Percentiles rank a stretch among this genome's conserved stretches.
These are phyloP conservation scores for Cheilosia soror DNA, from an alignment of 2,888 invertebrate genomes.

Conservation along the genomic window DNA sequence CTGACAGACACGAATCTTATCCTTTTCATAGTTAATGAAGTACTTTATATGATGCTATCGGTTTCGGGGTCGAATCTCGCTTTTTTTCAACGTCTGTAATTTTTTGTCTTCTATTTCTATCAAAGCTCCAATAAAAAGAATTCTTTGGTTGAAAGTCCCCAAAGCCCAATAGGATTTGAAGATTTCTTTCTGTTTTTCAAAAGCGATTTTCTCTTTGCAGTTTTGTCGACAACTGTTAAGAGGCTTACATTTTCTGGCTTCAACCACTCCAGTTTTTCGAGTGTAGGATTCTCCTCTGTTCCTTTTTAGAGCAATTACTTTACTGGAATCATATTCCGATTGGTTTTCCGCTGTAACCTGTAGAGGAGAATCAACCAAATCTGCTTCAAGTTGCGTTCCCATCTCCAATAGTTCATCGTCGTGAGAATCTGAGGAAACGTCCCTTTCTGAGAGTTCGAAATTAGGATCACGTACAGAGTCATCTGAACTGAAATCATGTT, in stretches of 20 bases:
- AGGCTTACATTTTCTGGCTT: conserved; percentile 38
- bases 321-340: conserved; percentile 12
- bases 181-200: conserved; percentile 29
- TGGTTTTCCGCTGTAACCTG: neutral
- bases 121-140: conserved; percentile 31
- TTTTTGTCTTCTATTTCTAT: conserved; percentile 35
- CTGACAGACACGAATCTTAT: conserved; percentile 20
- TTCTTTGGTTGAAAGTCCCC: conserved; percentile 17
- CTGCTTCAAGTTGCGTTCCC: conserved; percentile 42
- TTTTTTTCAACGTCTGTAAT: conserved; percentile 40
- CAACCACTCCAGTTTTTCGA: conserved; percentile 36
- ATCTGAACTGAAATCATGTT: neutral
- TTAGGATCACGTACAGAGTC: conserved; percentile 28
- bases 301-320: conserved; percentile 22
- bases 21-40: conserved; percentile 5
- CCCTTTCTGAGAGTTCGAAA: conserved; percentile 28
- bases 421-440: conserved; percentile 8
- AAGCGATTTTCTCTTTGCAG: conserved; percentile 25
- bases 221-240: neutral
- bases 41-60: conserved; percentile 23
- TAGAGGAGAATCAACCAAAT: conserved; percentile 22
- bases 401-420: conserved; percentile 21
- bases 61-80: conserved; percentile 17
- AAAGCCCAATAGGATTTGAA: conserved; percentile 23
- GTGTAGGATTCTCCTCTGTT: conserved; percentile 35